Conservation (phyloP, 2,888 invertebrate species). For the Girardia tigrina region DNA sequence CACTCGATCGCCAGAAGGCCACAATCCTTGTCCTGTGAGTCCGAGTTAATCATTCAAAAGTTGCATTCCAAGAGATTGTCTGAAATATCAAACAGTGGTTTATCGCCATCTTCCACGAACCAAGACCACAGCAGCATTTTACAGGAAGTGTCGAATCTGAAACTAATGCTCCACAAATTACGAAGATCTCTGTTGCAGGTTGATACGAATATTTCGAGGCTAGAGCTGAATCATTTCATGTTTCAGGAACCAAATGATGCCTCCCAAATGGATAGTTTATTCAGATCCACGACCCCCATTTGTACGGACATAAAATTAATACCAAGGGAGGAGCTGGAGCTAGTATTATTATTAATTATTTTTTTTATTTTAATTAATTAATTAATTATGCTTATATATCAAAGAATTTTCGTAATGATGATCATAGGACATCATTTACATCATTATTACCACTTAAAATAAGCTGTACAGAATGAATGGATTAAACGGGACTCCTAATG, state of each 20-base stretch:
- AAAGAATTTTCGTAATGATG: too few species aligned
- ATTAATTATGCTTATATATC: too few species aligned
- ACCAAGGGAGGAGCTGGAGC: neutral
- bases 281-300: neutral
- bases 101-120: neutral
- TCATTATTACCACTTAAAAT: too few species aligned
- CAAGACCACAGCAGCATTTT: neutral
- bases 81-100: neutral
- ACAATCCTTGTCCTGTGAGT: neutral
- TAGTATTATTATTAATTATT: neutral
- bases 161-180: neutral
- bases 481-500: too few species aligned
- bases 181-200: neutral
- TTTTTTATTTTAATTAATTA: neutral
- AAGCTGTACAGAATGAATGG: too few species aligned
- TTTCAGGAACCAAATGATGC: neutral
- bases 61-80: neutral
- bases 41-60: neutral
- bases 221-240: neutral
- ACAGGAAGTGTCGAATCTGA: neutral
- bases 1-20: neutral
- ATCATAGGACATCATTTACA: too few species aligned
- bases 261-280: neutral
- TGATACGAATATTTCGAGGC: neutral
- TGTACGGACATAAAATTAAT: neutral